Conservation (phyloP, 1,140 invertebrate genomes). For the Parasteatoda tepidariorum region DNA sequence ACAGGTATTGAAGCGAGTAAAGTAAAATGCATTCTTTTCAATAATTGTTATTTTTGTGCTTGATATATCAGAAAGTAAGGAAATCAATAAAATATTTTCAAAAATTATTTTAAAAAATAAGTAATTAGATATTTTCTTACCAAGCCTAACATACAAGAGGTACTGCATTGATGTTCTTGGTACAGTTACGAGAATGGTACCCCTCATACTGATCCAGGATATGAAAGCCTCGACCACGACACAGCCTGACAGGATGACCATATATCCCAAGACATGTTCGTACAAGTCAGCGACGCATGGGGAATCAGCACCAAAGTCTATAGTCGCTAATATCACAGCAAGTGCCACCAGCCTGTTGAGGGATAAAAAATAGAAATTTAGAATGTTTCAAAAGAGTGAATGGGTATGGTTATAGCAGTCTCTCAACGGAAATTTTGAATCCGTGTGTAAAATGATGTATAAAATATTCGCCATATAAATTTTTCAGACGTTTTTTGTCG, state of each 20-base stretch:
- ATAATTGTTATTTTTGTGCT: too few relatives aligned
- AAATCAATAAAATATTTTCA: too few relatives aligned
- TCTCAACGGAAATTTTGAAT: too few relatives aligned
- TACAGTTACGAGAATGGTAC: slow-evolving; percentile 82
- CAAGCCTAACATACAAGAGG: slow-evolving; percentile 82
- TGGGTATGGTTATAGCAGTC: neutral
- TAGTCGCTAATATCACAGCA: slow-evolving; percentile 74
- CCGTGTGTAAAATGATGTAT: too few relatives aligned
- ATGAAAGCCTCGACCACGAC: slow-evolving; percentile 80
- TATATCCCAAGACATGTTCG: slow-evolving; percentile 79
- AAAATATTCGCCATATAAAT: too few relatives aligned
- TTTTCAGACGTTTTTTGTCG: too few relatives aligned
- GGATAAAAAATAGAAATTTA: neutral
- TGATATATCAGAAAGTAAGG: too few relatives aligned
- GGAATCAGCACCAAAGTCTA: slow-evolving; percentile 71
- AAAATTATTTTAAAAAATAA: too few relatives aligned
- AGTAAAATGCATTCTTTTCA: too few relatives aligned
- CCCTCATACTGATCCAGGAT: slow-evolving; percentile 81
- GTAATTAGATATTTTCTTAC: slow-evolving; percentile 72
- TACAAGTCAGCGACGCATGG: slow-evolving; percentile 71
- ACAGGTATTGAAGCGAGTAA: too few relatives aligned
- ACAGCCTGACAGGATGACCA: slow-evolving; percentile 76
- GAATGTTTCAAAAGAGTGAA: neutral
- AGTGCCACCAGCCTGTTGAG: slow-evolving; percentile 74
- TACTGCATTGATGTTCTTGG: slow-evolving; percentile 83